Percentiles rank a stretch among this genome's conserved stretches.
phyloP scores from a whole-genome alignment of 2,888 invertebrate species.

The Pammene aurita region DNA sequence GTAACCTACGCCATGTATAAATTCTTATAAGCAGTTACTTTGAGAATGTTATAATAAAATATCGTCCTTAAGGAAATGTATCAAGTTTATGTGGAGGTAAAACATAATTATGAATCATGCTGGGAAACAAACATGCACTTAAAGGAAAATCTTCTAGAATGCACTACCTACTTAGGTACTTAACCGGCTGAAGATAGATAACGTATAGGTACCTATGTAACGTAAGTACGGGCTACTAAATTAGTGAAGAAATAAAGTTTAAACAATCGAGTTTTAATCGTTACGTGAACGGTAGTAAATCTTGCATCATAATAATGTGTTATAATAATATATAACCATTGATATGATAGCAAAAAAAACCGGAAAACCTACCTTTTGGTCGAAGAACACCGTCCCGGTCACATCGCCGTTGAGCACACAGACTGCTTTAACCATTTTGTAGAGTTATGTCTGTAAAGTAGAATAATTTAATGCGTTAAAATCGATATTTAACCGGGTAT shows the following conservation, averaged over 20 bases:
- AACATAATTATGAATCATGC: constrained; percentile 5
- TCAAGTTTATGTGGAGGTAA: not conserved
- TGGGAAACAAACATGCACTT: not conserved
- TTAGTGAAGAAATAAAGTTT: not conserved
- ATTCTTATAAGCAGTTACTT: not conserved
- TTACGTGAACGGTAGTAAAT: constrained; percentile 11
- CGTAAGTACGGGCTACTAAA: too few species aligned
- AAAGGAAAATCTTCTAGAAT: constrained; percentile 36
- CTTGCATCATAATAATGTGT: constrained; percentile 7
- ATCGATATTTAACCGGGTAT: not conserved
- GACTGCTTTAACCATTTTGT: constrained; percentile 89
- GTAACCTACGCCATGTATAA: too few species aligned
- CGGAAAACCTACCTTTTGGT: constrained; percentile 85
- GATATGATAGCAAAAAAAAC: constrained; percentile 26
- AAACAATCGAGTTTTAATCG: not conserved
- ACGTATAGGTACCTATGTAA: not conserved
- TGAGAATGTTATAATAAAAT: too few species aligned
- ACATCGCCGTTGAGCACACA: constrained; percentile 94
- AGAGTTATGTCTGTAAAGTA: constrained; percentile 25
- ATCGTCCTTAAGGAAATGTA: too few species aligned
- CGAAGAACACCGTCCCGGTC: constrained; percentile 91
- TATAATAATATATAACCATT: too few species aligned
- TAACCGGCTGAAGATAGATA: constrained; percentile 26
- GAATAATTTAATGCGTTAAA: constrained; percentile 3
- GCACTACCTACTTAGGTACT: not conserved